These are phyloP conservation scores for Antheraea pernyi DNA, from an alignment of 1,140 invertebrate genomes.

Conservation along the genomic window DNA sequence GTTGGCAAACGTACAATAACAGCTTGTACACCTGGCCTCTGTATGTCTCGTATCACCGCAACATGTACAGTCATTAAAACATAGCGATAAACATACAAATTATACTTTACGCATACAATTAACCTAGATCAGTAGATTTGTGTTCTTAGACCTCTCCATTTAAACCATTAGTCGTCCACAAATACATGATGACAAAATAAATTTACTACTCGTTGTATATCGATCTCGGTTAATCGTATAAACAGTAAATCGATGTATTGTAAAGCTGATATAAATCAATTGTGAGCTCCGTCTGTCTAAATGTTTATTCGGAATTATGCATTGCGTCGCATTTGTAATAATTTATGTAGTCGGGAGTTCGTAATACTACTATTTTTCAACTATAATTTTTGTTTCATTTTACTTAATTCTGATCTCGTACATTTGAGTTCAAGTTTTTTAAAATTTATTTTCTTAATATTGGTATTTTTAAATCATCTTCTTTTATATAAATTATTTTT, in stretches of 20 bases:
- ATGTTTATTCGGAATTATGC: not conserved
- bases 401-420: not conserved
- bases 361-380: not conserved
- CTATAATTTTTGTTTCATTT: not conserved
- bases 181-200: slow-evolving; percentile 21
- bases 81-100: slow-evolving; percentile 29
- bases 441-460: too few species aligned
- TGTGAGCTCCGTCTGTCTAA: not conserved
- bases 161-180: slow-evolving; percentile 11
- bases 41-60: slow-evolving; percentile 39
- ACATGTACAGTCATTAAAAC: slow-evolving; percentile 36
- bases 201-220: not conserved
- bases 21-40: slow-evolving; percentile 19
- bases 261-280: not conserved
- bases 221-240: not conserved
- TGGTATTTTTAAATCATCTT: too few species aligned
- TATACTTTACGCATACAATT: slow-evolving; percentile 33
- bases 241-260: not conserved
- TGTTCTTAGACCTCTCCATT: not conserved
- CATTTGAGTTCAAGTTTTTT: too few species aligned
- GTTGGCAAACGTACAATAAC: not conserved
- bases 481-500: too few species aligned
- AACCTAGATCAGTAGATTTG: slow-evolving; percentile 27
- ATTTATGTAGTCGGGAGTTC: not conserved
- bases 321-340: not conserved